Evolutionary conservation across 2,113 vertebrate species (phyloP), one percentile per base, ranked within the genome.

Genomic region (Protobothrops mucrosquamatus): DNA sequence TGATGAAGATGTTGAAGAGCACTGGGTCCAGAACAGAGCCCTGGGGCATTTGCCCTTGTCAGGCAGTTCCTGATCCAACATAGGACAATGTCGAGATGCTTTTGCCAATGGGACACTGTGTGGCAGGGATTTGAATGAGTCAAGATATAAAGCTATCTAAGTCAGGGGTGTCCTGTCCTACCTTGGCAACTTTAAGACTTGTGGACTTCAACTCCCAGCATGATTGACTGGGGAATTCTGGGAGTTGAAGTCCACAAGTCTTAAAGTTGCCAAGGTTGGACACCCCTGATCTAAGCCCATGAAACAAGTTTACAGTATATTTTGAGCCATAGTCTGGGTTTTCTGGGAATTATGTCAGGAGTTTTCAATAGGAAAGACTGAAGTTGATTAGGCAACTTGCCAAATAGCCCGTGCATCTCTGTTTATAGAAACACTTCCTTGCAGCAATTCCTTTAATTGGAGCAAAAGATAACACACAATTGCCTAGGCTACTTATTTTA

Each of bases 391-490:
- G 97, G 96, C 96, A 81, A 90, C 91, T 94, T 96, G 96, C 97
- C 97, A 97, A 97, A 91, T 48, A 92, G 89, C 91, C 94, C 96
- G 96, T 97, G 96, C 97, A 97, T 96, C 97, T 97, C 95, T 95
- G 95, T 95, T 97, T 96, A 96, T 94, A 96, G 93, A 97, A 97
- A 97, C 91, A 43, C 95, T 96, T 96, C 95, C 96, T 96, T 94
- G 96, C 97, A 94, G 93, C 96, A 96, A 91, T 92, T 39, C 93
- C 96, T 97, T 96, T 95, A 96, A 96, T 94, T 97, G 96, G 93
- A 96, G 96, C 97, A 96, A 90, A 94, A 93, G 97, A 90, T 96
- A 94, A 39, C 52, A 93, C 96, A 93, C 93, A 94, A 96, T 96
- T 97, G 97, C 89, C 94, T 96, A 91, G 92, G 94, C 91, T 94